A percentile compares a stretch with the other conserved stretches of the same genome.
Evolutionary conservation across 2,797 vertebrate genomes (phyloP).

Genomic region (Malacoctenus gilli): DNA sequence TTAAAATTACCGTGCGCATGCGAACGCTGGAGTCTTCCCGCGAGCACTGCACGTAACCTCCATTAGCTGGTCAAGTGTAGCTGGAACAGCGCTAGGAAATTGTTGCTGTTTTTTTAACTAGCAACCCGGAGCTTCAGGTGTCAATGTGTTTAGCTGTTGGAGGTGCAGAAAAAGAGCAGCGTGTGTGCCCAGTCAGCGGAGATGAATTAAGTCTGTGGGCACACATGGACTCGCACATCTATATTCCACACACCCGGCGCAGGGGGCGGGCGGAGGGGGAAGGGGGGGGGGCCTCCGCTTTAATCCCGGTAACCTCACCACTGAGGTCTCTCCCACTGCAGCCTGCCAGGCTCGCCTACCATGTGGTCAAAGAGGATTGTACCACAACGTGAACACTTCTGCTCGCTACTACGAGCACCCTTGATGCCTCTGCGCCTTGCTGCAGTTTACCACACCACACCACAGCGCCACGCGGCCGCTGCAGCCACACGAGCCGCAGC

Average conservation of each 20-base stretch:
- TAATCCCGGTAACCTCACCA: constrained; percentile 58
- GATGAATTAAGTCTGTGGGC: constrained; percentile 35
- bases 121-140: constrained; percentile 6
- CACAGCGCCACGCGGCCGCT: constrained; percentile 35
- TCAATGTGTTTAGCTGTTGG: constrained; percentile 4
- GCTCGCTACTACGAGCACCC: constrained; percentile 19
- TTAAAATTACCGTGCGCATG: neutral
- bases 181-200: constrained; percentile 16
- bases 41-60: constrained; percentile 21
- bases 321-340: constrained; percentile 46
- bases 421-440: constrained; percentile 37
- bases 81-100: too few species aligned
- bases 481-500: constrained; percentile 44
- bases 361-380: constrained; percentile 50
- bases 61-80: constrained; percentile 7
- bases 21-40: neutral
- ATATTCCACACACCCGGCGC: constrained; percentile 35
- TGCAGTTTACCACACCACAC: constrained; percentile 29
- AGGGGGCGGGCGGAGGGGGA: too few species aligned
- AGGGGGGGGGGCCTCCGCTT: too few species aligned
- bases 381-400: constrained; percentile 54
- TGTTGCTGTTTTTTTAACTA: neutral
- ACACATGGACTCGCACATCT: too few species aligned
- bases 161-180: constrained; percentile 30
- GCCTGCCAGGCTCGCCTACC: too few species aligned